Base-by-base conservation (phyloP, 2,113 vertebrate genomes). In the Tupaia tana region DNA sequence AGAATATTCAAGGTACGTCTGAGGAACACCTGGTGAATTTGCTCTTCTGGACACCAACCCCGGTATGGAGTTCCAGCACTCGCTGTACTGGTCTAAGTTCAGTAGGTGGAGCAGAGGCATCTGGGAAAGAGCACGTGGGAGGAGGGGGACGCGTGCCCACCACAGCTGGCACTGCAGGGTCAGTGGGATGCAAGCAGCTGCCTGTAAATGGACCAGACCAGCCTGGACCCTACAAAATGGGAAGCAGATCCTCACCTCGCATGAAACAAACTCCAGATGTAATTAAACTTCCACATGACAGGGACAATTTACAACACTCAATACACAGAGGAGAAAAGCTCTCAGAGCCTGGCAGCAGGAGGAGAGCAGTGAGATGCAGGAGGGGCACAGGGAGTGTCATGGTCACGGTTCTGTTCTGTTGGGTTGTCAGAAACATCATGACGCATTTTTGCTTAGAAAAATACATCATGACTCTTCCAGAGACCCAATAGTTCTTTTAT, bases 91-190 rank as follows among this genome's bases (percentile, higher is more conserved):
- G 27, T 9, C 0, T 3, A 20, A 58, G 27, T 2, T 14, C 27
- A 14, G 22, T 2, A 31, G 61, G n/a, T 1, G 4, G n/a, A 59
- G 69, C 24, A 24, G 31, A 59, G 20, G 25, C 13, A n/a, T 9
- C 18, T 54, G 20, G 22, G 16, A 78, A 54, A 66, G 20, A 27
- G 24, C n/a, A 7, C 0, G 8, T 5, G 4, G 12, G 61, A 34
- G 25, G 66, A 77, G 75, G 0, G 18, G 54, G 20, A 4, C 0
- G 5, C 0, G 5, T 0, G 0, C 56, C 71, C 4, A 14, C 6
- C 5, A 18, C 27, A 25, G 18, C 54, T 20, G 14, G 16, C 31
- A 12, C 56, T 18, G 22, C 67, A 2, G n/a, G 43, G 9, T 2
- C 4, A 15, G 15, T 0, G 1, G n/a, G n/a, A n/a, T n/a, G n/a